phyloP scores from a whole-genome alignment of 1,140 invertebrate genomes.

The Ips nitidus region DNA sequence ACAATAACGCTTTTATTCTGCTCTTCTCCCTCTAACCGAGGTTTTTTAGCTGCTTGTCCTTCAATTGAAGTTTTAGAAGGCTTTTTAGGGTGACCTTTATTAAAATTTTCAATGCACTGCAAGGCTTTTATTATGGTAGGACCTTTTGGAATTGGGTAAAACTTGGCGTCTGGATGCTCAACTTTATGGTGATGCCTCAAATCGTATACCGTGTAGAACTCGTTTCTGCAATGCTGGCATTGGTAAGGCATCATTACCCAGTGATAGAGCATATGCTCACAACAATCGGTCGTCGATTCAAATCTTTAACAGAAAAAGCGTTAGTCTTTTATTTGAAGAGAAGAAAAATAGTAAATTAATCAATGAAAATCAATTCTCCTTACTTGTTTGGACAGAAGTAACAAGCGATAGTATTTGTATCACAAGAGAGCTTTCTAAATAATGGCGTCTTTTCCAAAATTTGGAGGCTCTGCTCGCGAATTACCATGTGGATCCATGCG shows the following conservation, averaged over 20 bases:
- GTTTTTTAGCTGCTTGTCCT: background rate
- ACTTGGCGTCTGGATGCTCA: conserved; percentile 16
- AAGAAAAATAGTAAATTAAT: background rate
- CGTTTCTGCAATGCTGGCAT: conserved; percentile 16
- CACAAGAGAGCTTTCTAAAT: background rate
- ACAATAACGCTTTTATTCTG: too few relatives aligned
- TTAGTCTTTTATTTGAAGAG: background rate
- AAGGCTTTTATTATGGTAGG: conserved; percentile 14
- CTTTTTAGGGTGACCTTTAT: background rate
- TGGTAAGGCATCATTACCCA: conserved; percentile 30
- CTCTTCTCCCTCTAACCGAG: too few relatives aligned
- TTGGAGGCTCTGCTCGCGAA: conserved; percentile 29
- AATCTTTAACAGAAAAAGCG: conserved; percentile 21
- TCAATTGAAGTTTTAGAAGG: background rate
- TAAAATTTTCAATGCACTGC: conserved; percentile 14
- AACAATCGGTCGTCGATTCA: conserved; percentile 15
- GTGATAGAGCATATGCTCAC: conserved; percentile 33
- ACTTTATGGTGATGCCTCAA: conserved; percentile 18
- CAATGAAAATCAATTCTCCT: background rate
- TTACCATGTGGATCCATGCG: conserved; percentile 40
- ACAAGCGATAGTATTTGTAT: conserved; percentile 2
- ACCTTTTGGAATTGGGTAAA: conserved; percentile 19
- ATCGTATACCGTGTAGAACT: conserved; percentile 25
- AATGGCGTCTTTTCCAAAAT: conserved; percentile 22
- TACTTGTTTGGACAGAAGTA: conserved; percentile 28